Evolutionary conservation across 2,888 invertebrate species (phyloP), one percentile per base, ranked within the genome.

Genomic region (Girardia tigrina): DNA sequence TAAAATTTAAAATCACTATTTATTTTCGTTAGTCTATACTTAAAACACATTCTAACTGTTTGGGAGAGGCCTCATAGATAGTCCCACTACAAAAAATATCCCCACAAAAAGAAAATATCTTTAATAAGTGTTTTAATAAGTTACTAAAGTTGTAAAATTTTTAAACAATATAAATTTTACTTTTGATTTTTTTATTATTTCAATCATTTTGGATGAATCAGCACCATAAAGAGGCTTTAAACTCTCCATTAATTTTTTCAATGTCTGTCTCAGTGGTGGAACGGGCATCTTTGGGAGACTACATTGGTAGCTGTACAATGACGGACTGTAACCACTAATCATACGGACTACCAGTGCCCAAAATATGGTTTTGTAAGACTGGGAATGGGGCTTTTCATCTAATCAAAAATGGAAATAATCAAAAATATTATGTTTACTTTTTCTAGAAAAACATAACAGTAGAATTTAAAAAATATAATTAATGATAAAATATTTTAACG

Each of bases 351-450:
- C 26, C 0, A 79, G 36, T 0, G 80, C 85, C 86, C 86, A 86
- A 1, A 84, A 8, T 26, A 81, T 79, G 1, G 85, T 85, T 42
- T 80, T 80, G 73, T 79, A 74, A 0, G 84, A 83, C 78, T 83
- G 83, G 14, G 81, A 82, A 77, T 82, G 82, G 0, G 83, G 81
- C 29, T 82, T 82, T 79, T 85, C 85, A 81, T 86, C 85, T 86
- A 79, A 6, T n/a, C n/a, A n/a, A n/a, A n/a, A n/a, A n/a, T n/a
- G n/a, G n/a, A n/a, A n/a, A n/a, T n/a, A n/a, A n/a, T n/a, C n/a
- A n/a, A n/a, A n/a, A n/a, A n/a, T n/a, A n/a, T n/a, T n/a, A n/a
- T n/a, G n/a, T n/a, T n/a, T n/a, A n/a, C n/a, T n/a, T n/a, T n/a
- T n/a, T n/a, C n/a, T 79, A 78, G 71, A 75, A 29, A 73, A 42